Percentiles rank a stretch among this genome's conserved stretches.
These are phyloP conservation scores for Grammomys dolichurus DNA, from an alignment of 2,113 vertebrate species.

Conservation along the genomic window DNA sequence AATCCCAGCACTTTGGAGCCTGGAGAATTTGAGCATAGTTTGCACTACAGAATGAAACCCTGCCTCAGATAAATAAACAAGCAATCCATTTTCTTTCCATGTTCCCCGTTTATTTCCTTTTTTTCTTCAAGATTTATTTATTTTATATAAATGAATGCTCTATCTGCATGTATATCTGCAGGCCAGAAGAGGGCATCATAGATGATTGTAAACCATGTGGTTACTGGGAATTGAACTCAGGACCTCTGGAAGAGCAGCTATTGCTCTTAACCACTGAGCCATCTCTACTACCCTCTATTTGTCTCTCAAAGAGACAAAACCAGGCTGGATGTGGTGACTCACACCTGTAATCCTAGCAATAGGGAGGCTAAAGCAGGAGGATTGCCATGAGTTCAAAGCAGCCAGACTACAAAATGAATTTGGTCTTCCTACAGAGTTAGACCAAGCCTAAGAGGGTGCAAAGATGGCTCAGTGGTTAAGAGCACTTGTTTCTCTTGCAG, in stretches of 20 bases:
- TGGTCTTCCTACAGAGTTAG: neutral
- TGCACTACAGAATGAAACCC: neutral
- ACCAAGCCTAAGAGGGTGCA: neutral
- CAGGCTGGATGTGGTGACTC: neutral
- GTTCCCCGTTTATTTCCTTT: neutral
- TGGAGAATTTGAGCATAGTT: neutral
- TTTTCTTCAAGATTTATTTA: too few species aligned
- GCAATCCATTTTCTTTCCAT: neutral
- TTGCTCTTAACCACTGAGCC: too few species aligned
- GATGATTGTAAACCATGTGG: too few species aligned
- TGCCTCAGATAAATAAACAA: neutral
- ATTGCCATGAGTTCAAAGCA: neutral
- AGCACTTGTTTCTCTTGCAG: neutral
- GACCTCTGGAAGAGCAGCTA: too few species aligned
- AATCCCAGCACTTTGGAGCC: neutral
- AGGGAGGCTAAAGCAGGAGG: neutral
- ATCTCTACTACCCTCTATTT: too few species aligned
- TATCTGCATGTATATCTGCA: too few species aligned
- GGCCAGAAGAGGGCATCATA: too few species aligned
- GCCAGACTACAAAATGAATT: neutral
- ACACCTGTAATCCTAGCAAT: neutral
- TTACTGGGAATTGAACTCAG: too few species aligned
- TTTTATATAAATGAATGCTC: too few species aligned
- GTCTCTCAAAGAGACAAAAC: neutral
- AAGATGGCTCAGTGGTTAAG: neutral